These are phyloP conservation scores for Atlantisia rogersi DNA, from an alignment of 2,113 vertebrate genomes.

Conservation along the genomic window DNA sequence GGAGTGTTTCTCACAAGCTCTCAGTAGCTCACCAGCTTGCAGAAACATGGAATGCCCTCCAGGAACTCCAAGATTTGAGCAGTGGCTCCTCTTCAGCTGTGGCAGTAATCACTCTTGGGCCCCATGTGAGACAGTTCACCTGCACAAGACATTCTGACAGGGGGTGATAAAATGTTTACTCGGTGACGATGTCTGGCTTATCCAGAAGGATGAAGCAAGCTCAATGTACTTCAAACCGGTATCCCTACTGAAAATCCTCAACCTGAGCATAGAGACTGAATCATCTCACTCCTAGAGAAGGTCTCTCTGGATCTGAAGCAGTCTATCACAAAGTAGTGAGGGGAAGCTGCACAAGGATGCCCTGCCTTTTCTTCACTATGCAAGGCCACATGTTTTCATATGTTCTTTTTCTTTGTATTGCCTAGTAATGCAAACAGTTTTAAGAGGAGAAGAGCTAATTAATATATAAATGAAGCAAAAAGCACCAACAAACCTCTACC, in stretches of 20 bases:
- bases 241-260: neutral
- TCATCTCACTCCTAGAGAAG: neutral
- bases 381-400: neutral
- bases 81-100: neutral
- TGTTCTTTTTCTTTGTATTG: neutral
- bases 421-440: neutral
- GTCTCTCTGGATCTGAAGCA: neutral
- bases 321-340: neutral
- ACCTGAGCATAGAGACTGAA: neutral
- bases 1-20: neutral
- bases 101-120: neutral
- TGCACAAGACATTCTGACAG: neutral
- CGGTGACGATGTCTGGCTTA: neutral
- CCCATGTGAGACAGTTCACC: neutral
- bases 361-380: neutral
- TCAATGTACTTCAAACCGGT: neutral
- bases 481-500: neutral
- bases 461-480: fast-evolving
- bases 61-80: neutral
- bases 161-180: conserved; percentile 1
- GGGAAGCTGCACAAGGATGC: neutral
- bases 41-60: neutral
- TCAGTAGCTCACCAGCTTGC: neutral
- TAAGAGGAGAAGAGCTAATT: neutral
- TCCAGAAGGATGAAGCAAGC: conserved; percentile 1